phyloP scores from a whole-genome alignment of 2,888 invertebrate species.

The Pheosia tremula region DNA sequence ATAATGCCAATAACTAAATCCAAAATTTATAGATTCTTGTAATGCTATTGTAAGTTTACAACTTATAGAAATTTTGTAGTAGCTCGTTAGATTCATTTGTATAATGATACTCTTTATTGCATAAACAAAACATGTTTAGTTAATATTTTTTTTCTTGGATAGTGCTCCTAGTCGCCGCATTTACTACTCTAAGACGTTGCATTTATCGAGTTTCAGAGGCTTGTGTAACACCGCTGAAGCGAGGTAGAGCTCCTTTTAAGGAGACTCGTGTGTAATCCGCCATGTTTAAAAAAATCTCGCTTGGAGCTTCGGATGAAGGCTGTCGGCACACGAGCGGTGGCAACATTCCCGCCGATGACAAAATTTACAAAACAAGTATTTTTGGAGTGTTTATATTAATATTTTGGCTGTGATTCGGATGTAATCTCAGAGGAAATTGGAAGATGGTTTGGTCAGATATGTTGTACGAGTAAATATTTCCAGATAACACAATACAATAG shows the following conservation, averaged over 20 bases:
- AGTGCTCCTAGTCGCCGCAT: conserved; percentile 56
- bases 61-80: too few relatives aligned
- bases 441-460: conserved; percentile 23
- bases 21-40: too few relatives aligned
- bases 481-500: background rate
- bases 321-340: conserved; percentile 10
- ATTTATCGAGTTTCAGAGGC: conserved; percentile 29
- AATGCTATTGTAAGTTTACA: too few relatives aligned
- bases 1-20: background rate
- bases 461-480: conserved; percentile 10
- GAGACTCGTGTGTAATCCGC: conserved; percentile 19
- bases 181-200: conserved; percentile 41
- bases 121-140: background rate
- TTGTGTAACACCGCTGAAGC: conserved; percentile 14
- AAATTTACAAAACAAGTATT: conserved; percentile 42
- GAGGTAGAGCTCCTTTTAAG: conserved; percentile 21
- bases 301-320: background rate
- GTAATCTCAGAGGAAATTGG: conserved; percentile 48
- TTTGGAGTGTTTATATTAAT: conserved; percentile 61
- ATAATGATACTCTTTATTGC: background rate
- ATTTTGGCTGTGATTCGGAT: conserved; percentile 73
- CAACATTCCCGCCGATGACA: conserved; percentile 8
- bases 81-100: background rate
- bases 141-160: conserved; percentile 14
- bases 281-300: conserved; percentile 16